Percentiles rank a stretch among this genome's conserved stretches.
Evolutionary conservation across 2,888 invertebrate genomes (phyloP).

Genomic region (Meloe dianella): DNA sequence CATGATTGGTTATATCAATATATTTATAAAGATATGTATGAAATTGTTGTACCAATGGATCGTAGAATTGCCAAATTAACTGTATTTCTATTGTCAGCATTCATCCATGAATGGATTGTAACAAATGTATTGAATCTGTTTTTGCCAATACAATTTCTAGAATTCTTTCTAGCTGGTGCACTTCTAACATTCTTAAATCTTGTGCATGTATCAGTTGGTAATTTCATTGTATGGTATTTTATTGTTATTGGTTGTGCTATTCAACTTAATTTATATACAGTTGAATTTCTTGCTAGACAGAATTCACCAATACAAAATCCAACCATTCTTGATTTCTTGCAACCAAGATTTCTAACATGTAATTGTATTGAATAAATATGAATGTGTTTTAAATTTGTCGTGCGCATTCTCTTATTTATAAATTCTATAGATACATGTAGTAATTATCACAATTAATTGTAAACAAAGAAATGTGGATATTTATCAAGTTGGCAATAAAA

Average conservation of each 20-base stretch:
- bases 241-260: constrained; percentile 79
- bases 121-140: constrained; percentile 79
- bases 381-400: too few relatives aligned
- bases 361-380: constrained; percentile 25
- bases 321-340: constrained; percentile 58
- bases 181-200: constrained; percentile 64
- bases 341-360: constrained; percentile 63
- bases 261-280: constrained; percentile 75
- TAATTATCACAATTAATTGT: too few relatives aligned
- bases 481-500: too few relatives aligned
- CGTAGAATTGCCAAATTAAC: constrained; percentile 63
- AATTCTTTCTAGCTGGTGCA: constrained; percentile 76
- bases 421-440: too few relatives aligned
- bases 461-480: neutral
- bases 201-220: constrained; percentile 62
- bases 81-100: constrained; percentile 80
- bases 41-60: constrained; percentile 57
- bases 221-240: constrained; percentile 81
- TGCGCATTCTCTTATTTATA: too few relatives aligned
- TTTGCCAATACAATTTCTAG: constrained; percentile 80
- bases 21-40: constrained; percentile 75
- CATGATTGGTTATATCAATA: constrained; percentile 93
- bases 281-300: constrained; percentile 81
- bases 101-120: constrained; percentile 86
- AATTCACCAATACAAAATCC: constrained; percentile 69